Base-by-base conservation (phyloP, 2,113 vertebrate species). In the Micronisus gabar region DNA sequence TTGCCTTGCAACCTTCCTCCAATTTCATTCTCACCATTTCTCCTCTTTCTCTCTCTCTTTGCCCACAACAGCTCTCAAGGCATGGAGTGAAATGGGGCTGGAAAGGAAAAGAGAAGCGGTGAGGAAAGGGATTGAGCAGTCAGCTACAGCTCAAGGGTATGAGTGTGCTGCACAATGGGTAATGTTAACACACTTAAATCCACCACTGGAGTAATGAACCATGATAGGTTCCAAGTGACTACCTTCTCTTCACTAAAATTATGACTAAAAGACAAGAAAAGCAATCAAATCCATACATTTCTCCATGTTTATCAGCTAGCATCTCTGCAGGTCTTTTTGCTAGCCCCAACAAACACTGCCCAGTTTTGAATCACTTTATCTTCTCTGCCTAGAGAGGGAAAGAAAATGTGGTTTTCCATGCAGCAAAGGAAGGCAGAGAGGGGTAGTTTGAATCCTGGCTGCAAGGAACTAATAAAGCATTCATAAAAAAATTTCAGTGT, bases 121-220 rank as follows among this genome's bases (percentile, higher is more conserved):
- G 40, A 58, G 34, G 45, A 58, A 68, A 43, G 10, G n/a, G 17
- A 9, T 1, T 48, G 72, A n/a, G 10, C 7, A 66, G 25, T 14
- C 76, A 45, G 12, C 36, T 58, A 5, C 25, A 65, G 1, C 9
- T 45, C 29, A 70, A 62, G 16, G 6, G 19, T 53, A 2, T 5
- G 36, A 55, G 34, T 8, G 30, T 32, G 11, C 50, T 74, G 41
- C 32, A 36, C 22, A 15, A 1, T 7, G 9, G 21, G 11, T 43
- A 26, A 30, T 7, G 3, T 0, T 20, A 32, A 30, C 13, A 22
- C 3, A 17, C 40, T 26, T 19, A 40, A 91, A 66, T 15, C 18
- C 27, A 40, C 26, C 0, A 0, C 0, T 36, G 26, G 21, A 16
- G 10, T 36, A 53, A 59, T 6, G 36, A 91, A 45, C 8, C 15